Evolutionary conservation across 2,797 vertebrate genomes (phyloP).

Genomic region (Chrysocyon brachyurus): DNA sequence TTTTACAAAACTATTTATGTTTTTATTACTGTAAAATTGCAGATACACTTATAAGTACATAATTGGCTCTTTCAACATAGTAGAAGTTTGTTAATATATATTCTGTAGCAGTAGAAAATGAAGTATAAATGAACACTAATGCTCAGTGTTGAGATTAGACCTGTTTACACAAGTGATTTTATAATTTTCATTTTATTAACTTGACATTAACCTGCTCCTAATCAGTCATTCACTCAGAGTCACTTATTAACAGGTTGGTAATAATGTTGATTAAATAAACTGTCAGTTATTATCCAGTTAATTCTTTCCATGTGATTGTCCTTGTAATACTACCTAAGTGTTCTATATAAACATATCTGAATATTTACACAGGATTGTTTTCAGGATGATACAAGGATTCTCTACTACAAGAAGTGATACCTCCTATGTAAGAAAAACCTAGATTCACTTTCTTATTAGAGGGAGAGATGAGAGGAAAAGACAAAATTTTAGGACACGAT

Average conservation of each 20-base stretch:
- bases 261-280: slow-evolving; percentile 8
- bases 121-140: background rate
- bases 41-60: background rate
- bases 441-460: background rate
- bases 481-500: background rate
- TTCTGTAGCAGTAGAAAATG: background rate
- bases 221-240: background rate
- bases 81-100: background rate
- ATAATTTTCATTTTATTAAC: background rate
- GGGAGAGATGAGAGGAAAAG: background rate
- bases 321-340: background rate
- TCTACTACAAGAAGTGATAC: background rate
- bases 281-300: background rate
- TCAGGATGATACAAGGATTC: background rate
- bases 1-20: background rate
- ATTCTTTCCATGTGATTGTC: background rate
- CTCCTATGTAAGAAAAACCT: background rate
- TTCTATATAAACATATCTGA: background rate
- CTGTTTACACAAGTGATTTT: background rate
- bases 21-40: background rate
- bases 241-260: background rate
- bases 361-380: background rate
- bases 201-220: background rate
- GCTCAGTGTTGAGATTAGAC: background rate
- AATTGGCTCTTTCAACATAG: background rate